Base-by-base conservation (phyloP, 2,113 vertebrate genomes). In the Gymnorhina tibicen region DNA sequence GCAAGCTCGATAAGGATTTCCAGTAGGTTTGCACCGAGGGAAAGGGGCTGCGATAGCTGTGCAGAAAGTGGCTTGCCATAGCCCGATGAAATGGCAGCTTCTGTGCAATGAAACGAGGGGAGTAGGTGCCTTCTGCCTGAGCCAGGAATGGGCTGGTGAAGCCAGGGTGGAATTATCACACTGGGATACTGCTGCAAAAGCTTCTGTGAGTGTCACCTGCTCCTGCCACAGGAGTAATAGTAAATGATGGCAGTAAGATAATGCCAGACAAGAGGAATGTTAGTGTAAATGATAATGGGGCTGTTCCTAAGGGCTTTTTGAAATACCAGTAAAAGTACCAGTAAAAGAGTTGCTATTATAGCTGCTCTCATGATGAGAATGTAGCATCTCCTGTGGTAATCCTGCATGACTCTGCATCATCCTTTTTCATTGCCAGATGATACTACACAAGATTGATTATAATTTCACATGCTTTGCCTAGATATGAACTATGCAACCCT, bases 1-100 rank as follows among this genome's bases (percentile, higher is more conserved):
- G 85, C 78, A 80, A 93, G 72, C 60, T 85, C 0, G 85, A 95
- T 96, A 95, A 95, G 95, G 84, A 50, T 86, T 94, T 96, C 93
- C 87, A 90, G 95, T 74, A 86, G 82, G 30, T 76, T 93, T 88
- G 56, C 68, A 35, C 56, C 27, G 85, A 46, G 64, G 64, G 42
- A 63, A 75, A 78, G 85, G 39, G 63, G 60, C 85, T 88, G 30
- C 0, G 75, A 78, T 93, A 92, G 82, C 72, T 1, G 1, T 1
- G 11, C 33, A 77, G 79, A 93, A 77, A 41, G 60, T 1, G 1
- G 42, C 67, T 88, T 90, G 68, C 55, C 35, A 33, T 3, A 67
- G 50, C 63, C 85, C 62, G 47, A 68, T 86, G 90, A 84, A 90
- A 88, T 41, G 52, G 56, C 63, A 90, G n/a, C 72, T 86, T 74